These are phyloP conservation scores for Acridotheres tristis DNA, from an alignment of 2,797 vertebrate species.

Conservation along the genomic window DNA sequence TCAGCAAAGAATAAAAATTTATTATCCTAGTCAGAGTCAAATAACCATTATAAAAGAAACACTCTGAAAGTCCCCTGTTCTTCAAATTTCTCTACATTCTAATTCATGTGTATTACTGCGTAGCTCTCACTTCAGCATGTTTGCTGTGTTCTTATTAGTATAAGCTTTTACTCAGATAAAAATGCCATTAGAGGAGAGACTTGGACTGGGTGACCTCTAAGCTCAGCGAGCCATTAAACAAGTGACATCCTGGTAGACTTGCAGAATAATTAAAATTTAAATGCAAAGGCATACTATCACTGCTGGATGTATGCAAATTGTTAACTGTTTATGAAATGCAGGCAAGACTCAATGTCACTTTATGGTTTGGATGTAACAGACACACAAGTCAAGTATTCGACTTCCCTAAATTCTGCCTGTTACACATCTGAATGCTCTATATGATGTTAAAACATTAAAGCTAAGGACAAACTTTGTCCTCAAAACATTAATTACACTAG, in stretches of 20 bases:
- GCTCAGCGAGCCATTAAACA: conserved; percentile 49
- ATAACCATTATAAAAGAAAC: background rate
- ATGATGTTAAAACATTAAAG: conserved; percentile 13
- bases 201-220: conserved; percentile 46
- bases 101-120: background rate
- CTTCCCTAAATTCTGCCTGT: background rate
- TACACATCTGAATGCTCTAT: background rate
- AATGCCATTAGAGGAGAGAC: background rate
- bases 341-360: background rate
- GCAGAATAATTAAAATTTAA: conserved; percentile 66
- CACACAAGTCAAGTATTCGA: background rate
- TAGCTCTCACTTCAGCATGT: background rate
- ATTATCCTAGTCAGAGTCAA: background rate
- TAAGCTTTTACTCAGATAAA: conserved; percentile 16
- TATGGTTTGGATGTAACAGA: background rate
- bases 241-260: conserved; percentile 40
- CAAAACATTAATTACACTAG: conserved; percentile 56
- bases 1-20: background rate
- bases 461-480: conserved; percentile 53
- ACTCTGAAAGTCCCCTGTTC: background rate
- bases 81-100: background rate
- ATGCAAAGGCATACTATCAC: conserved; percentile 34
- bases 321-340: conserved; percentile 48
- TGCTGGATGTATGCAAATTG: conserved; percentile 42
- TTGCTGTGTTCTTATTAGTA: background rate